Evolutionary conservation across 2,113 vertebrate species (phyloP).

Genomic region (Falcunculus frontatus): DNA sequence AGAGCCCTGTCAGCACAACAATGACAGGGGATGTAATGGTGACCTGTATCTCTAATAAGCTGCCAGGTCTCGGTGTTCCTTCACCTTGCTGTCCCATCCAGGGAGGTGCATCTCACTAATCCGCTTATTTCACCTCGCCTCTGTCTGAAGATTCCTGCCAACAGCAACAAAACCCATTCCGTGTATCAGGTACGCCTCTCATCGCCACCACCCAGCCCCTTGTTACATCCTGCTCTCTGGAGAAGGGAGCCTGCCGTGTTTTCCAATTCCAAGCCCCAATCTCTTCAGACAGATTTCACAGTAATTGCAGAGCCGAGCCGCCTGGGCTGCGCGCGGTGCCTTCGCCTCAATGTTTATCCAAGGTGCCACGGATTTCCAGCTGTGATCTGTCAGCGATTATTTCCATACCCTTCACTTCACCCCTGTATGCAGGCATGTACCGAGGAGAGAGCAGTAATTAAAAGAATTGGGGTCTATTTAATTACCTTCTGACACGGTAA

Average conservation of each 20-base stretch:
- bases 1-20: neutral
- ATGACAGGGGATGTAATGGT: neutral
- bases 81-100: neutral
- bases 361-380: conserved; percentile 22
- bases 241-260: neutral
- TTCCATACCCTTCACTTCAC: conserved; percentile 57
- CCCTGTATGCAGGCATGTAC: conserved; percentile 30
- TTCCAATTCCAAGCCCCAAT: neutral
- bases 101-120: neutral
- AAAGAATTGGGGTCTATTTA: conserved; percentile 66
- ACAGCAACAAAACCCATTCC: neutral
- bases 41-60: neutral
- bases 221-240: neutral
- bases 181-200: neutral
- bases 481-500: conserved; percentile 49
- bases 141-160: neutral
- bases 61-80: neutral
- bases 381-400: conserved; percentile 25
- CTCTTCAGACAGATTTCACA: conserved; percentile 42
- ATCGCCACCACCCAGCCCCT: neutral
- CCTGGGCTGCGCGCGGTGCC: neutral
- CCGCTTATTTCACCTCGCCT: neutral
- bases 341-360: neutral
- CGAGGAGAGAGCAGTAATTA: conserved; percentile 56
- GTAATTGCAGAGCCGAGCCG: neutral